Conservation (phyloP, 2,797 vertebrate genomes). For the Lagorchestes hirsutus region DNA sequence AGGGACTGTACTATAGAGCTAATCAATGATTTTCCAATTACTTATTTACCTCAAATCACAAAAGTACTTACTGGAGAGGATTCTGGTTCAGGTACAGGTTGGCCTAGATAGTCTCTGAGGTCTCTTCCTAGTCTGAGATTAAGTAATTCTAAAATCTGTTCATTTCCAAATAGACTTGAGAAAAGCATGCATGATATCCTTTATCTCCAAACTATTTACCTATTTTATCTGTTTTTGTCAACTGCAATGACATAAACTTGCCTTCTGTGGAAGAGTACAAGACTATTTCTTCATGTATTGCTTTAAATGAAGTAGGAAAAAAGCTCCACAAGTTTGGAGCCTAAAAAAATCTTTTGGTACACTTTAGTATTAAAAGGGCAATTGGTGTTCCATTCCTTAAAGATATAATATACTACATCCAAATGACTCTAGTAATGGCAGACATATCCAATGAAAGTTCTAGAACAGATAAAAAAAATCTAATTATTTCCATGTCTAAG, state of each 20-base stretch:
- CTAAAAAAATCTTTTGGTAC: conserved; percentile 15
- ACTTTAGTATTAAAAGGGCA: conserved; percentile 52
- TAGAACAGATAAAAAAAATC: conserved; percentile 15
- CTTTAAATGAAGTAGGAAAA: conserved; percentile 29
- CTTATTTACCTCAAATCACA: neutral
- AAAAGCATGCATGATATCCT: neutral
- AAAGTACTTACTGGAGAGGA: neutral
- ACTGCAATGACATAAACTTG: conserved; percentile 27
- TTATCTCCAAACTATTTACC: conserved; percentile 44
- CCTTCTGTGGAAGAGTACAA: conserved; percentile 44
- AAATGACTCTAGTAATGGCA: conserved; percentile 33
- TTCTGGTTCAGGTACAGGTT: neutral
- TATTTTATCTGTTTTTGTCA: conserved; percentile 32
- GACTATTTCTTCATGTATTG: conserved; percentile 40
- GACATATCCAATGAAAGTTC: conserved; percentile 11
- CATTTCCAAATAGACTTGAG: conserved; percentile 41
- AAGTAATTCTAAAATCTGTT: conserved; percentile 34
- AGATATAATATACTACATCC: conserved; percentile 31
- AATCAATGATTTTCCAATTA: neutral
- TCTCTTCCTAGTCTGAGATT: neutral
- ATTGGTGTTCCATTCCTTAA: conserved; percentile 32
- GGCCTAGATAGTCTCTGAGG: neutral
- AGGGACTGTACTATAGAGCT: neutral
- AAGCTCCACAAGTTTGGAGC: neutral
- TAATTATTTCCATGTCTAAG: conserved; percentile 41